These are phyloP conservation scores for Bothrops jararaca DNA, from an alignment of 2,113 vertebrate genomes.

Conservation along the genomic window DNA sequence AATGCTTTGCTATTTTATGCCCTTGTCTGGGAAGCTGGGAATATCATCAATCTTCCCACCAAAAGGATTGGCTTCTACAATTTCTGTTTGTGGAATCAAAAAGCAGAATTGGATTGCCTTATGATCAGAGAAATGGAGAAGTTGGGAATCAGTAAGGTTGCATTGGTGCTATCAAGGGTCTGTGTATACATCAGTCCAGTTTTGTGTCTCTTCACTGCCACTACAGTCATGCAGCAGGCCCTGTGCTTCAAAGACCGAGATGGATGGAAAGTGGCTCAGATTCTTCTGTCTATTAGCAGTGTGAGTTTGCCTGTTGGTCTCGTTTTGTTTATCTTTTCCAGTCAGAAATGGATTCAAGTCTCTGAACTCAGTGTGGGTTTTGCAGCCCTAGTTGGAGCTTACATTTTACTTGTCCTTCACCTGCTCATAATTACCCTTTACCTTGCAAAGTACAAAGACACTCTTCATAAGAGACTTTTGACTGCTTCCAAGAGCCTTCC, in stretches of 20 bases:
- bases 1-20: constrained; percentile 54
- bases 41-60: constrained; percentile 54
- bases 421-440: constrained; percentile 16
- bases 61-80: constrained; percentile 70
- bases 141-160: constrained; percentile 34
- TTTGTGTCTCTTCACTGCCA: constrained; percentile 47
- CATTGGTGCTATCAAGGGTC: constrained; percentile 50
- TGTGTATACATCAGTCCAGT: constrained; percentile 61
- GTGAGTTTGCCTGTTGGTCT: constrained; percentile 52
- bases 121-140: constrained; percentile 32
- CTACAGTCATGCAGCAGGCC: constrained; percentile 25
- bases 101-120: constrained; percentile 42
- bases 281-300: neutral
- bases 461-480: rapidly evolving
- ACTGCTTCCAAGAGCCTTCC: neutral
- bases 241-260: neutral
- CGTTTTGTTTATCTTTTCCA: constrained; percentile 47
- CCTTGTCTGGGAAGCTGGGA: constrained; percentile 55
- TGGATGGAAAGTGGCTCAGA: constrained; percentile 32
- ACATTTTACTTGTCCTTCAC: constrained; percentile 58
- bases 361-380: constrained; percentile 57
- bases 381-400: constrained; percentile 49
- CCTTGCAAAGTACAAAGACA: neutral
- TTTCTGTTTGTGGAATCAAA: constrained; percentile 69
- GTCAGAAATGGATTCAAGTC: constrained; percentile 48